phyloP scores from a whole-genome alignment of 2,888 invertebrate species.

The Mycalesis mineus region DNA sequence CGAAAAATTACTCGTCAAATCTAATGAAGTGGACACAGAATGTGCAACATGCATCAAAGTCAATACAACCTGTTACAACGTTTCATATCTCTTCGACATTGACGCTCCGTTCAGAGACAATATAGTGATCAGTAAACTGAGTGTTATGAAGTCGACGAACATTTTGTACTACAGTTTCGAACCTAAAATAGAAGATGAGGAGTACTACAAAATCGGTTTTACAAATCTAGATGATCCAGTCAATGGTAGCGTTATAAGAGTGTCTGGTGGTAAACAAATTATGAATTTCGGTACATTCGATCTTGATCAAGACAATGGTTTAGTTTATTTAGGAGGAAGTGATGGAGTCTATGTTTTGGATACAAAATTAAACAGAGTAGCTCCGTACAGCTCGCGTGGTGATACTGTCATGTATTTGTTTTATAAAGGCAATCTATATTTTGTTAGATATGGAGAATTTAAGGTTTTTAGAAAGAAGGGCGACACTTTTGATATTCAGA shows the following conservation, averaged over 20 bases:
- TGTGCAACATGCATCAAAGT: conserved; percentile 51
- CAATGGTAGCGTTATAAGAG: conserved; percentile 38
- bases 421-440: conserved; percentile 56
- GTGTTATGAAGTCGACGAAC: conserved; percentile 47
- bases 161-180: conserved; percentile 59
- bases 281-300: conserved; percentile 63
- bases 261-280: conserved; percentile 35
- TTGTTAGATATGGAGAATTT: conserved; percentile 44
- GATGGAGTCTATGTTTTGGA: conserved; percentile 56
- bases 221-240: conserved; percentile 46
- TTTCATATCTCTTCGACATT: conserved; percentile 50
- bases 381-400: conserved; percentile 54
- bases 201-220: conserved; percentile 61
- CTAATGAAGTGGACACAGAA: conserved; percentile 29
- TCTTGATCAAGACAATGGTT: conserved; percentile 54
- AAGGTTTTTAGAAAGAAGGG: conserved; percentile 55
- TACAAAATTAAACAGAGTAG: conserved; percentile 39
- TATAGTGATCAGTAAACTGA: conserved; percentile 57
- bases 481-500: conserved; percentile 45
- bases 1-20: not conserved
- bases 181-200: conserved; percentile 52
- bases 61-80: conserved; percentile 51
- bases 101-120: conserved; percentile 52
- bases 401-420: conserved; percentile 53
- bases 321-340: conserved; percentile 59